These are phyloP conservation scores for Gnatocerus cornutus DNA, from an alignment of 2,888 invertebrate species.

Conservation along the genomic window DNA sequence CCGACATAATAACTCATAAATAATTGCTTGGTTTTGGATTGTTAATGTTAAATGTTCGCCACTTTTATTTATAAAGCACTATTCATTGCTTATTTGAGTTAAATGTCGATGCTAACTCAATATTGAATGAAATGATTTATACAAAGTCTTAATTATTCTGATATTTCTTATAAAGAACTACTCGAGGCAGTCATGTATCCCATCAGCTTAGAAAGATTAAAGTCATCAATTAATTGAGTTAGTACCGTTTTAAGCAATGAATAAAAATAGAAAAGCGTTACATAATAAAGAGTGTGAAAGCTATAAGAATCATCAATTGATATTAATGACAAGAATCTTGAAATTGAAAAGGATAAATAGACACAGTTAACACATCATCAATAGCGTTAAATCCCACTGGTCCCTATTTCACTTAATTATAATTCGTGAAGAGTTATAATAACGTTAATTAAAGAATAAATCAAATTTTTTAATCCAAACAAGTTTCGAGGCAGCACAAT, in stretches of 20 bases:
- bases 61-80: not conserved
- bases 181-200: constrained; percentile 6
- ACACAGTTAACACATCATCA: constrained; percentile 32
- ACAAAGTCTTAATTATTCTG: constrained; percentile 1
- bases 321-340: constrained; percentile 25
- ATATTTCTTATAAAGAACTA: constrained; percentile 3
- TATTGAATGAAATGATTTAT: not conserved
- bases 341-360: constrained; percentile 38
- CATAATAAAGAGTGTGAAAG: constrained; percentile 33
- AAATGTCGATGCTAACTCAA: not conserved
- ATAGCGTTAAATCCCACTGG: constrained; percentile 23
- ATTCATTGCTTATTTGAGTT: not conserved
- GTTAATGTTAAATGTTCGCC: too few relatives aligned
- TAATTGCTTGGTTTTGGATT: too few relatives aligned
- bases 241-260: not conserved
- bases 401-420: constrained; percentile 14
- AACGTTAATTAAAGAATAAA: constrained; percentile 25
- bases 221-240: constrained; percentile 25
- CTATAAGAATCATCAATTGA: constrained; percentile 32
- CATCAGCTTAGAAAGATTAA: constrained; percentile 13
- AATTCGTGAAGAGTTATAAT: constrained; percentile 16
- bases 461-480: constrained; percentile 16
- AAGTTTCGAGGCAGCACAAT: constrained; percentile 8
- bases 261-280: constrained; percentile 29
- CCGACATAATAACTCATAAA: too few relatives aligned